Conservation (phyloP, 2,888 invertebrate species). For the Aporophyla lueneburgensis region DNA sequence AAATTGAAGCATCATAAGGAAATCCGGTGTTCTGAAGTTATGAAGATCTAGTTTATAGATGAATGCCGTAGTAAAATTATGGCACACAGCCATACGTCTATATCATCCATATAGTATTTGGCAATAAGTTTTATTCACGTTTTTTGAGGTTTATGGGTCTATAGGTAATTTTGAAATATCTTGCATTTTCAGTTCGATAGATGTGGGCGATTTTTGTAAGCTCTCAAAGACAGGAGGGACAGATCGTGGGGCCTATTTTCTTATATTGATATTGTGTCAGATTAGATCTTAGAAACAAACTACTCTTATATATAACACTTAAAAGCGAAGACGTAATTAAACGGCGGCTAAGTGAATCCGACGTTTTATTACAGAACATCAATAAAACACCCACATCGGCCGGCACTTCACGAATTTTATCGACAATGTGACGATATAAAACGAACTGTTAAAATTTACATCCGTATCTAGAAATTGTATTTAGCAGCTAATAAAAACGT, state of each 20-base stretch:
- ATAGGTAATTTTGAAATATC: conserved; percentile 10
- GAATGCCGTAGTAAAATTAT: conserved; percentile 51
- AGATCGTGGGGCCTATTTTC: not conserved
- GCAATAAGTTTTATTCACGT: conserved; percentile 42
- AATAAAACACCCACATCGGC: conserved; percentile 77
- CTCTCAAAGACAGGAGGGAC: too few relatives aligned
- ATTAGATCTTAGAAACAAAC: conserved; percentile 25
- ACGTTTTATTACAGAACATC: conserved; percentile 70
- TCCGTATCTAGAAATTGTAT: conserved; percentile 67
- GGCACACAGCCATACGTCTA: conserved; percentile 33
- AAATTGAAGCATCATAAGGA: conserved; percentile 59
- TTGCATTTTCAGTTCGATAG: conserved; percentile 12
- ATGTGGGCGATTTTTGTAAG: conserved; percentile 2
- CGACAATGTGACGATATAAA: conserved; percentile 67
- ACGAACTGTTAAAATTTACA: conserved; percentile 70
- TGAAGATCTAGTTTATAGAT: conserved; percentile 52
- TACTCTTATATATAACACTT: conserved; percentile 24
- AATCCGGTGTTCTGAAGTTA: conserved; percentile 55
- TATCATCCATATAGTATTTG: conserved; percentile 54
- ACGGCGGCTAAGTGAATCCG: conserved; percentile 67
- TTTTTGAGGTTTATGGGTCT: conserved; percentile 31
- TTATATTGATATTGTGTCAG: conserved; percentile 7
- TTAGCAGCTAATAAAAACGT: conserved; percentile 57
- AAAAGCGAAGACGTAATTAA: conserved; percentile 60
- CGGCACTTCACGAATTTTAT: conserved; percentile 73